A percentile compares a stretch with the other conserved stretches of the same genome.
Conservation (phyloP, 2,888 invertebrate genomes). For the Meganola albula region DNA sequence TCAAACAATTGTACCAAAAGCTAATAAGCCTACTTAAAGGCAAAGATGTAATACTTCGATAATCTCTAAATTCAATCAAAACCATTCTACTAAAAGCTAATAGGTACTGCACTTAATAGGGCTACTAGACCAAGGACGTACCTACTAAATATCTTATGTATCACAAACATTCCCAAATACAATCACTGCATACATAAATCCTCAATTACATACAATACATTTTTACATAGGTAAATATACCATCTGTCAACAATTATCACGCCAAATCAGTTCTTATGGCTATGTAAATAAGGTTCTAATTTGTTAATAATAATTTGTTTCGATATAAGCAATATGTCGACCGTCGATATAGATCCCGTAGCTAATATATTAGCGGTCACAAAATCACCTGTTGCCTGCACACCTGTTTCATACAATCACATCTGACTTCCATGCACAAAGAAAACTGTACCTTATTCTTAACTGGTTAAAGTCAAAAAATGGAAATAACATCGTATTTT, state of each 20-base stretch:
- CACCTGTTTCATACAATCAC: slow-evolving; percentile 74
- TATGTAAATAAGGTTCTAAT: slow-evolving; percentile 16
- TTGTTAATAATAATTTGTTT: slow-evolving; percentile 22
- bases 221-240: slow-evolving; percentile 34
- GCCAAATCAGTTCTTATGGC: slow-evolving; percentile 25
- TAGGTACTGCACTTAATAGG: slow-evolving; percentile 12
- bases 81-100: too few species aligned
- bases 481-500: slow-evolving; percentile 20
- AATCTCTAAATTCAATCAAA: slow-evolving; percentile 16
- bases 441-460: slow-evolving; percentile 26
- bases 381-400: slow-evolving; percentile 70
- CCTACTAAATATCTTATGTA: too few species aligned
- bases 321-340: slow-evolving; percentile 59
- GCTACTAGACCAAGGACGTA: slow-evolving; percentile 27
- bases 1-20: too few species aligned
- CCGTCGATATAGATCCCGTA: slow-evolving; percentile 61
- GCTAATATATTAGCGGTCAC: slow-evolving; percentile 69
- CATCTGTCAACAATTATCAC: slow-evolving; percentile 39
- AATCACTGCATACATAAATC: slow-evolving; percentile 38
- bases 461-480: slow-evolving; percentile 16
- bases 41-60: slow-evolving; percentile 28
- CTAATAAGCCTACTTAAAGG: slow-evolving; percentile 14
- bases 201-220: slow-evolving; percentile 32
- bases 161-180: slow-evolving; percentile 34
- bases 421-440: slow-evolving; percentile 44